Evolutionary conservation across 2,113 vertebrate genomes (phyloP).

Genomic region (Hiodon tergisus): DNA sequence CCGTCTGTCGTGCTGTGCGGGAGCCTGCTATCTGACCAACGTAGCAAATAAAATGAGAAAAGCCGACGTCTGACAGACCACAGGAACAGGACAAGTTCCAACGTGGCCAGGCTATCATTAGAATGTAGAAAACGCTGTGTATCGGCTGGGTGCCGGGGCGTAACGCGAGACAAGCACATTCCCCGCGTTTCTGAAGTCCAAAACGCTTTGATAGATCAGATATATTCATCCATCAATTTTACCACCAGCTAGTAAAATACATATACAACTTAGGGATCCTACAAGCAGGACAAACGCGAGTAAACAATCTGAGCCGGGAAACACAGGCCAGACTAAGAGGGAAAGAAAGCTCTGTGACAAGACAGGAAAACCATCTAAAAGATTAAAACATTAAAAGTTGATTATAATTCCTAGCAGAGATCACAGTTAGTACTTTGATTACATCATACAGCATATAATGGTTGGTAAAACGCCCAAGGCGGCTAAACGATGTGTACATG

Average conservation of each 20-base stretch:
- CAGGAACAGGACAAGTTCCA: constrained; percentile 35
- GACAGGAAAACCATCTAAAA: no score
- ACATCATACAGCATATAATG: no score
- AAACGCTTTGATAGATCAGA: no score
- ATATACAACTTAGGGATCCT: constrained; percentile 30
- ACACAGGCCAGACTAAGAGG: no score
- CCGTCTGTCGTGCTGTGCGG: neutral
- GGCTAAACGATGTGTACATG: no score
- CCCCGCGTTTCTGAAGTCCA: no score
- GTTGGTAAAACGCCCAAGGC: no score
- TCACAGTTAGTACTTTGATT: no score
- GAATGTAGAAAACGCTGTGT: constrained; percentile 23
- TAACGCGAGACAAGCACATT: constrained; percentile 25
- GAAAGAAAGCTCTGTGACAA: no score
- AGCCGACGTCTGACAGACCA: constrained; percentile 40
- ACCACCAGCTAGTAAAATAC: neutral
- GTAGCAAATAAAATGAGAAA: constrained; percentile 25
- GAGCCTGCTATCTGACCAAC: constrained; percentile 36
- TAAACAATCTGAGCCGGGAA: no score
- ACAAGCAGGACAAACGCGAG: constrained; percentile 47
- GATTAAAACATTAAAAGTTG: no score
- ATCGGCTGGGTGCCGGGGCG: neutral
- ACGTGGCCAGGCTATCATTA: constrained; percentile 50
- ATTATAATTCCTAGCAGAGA: no score
- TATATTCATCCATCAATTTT: neutral